Base-by-base conservation (phyloP, 2,888 invertebrate species). In the Scaptomyza flava region DNA sequence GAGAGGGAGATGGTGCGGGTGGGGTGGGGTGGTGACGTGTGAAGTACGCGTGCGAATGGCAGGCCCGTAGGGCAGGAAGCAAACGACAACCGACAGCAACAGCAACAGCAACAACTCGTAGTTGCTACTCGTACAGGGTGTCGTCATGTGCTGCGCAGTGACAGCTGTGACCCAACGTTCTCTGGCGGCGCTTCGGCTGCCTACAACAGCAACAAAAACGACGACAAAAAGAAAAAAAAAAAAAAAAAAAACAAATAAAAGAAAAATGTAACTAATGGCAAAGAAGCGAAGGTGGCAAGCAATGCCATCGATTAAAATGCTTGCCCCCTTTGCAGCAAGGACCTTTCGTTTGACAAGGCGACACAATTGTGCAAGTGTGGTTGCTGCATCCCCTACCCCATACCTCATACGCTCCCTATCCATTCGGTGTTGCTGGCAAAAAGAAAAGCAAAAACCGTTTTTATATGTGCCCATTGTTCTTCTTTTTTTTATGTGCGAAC, bases 1-100 rank as follows among this genome's bases (percentile, higher is more conserved):
- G 7, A 6, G 23, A 14, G 31, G 17, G 17, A 11, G 9, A 4
- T 31, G 23, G 6, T 6, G 17, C 17, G 45, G 34, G 7, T 17
- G 12, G 12, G 14, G n/a, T 5, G 48, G 46, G 42, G 9, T 30
- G 70, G 66, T 69, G 67, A 81, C 75, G 79, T 81, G 84, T 83
- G 83, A 86, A 86, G 69, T 74, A 80, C 77, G 74, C 69, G 87
- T 86, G 79, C 80, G 79, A 81, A 84, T 81, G 71, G 80, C 73
- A 82, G 74, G 74, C 63, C 87, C 83, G 66, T 71, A 71, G 78
- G 86, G 71, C 74, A 68, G 66, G 65, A 68, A 68, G 65, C 65
- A 59, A 56, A 48, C 64, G 38, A 66, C 65, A 8, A 52, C 57
- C 62, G 30, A 53, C 23, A 23, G 33, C 36, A 9, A 42, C 36